phyloP scores from a whole-genome alignment of 2,888 invertebrate species.

The Pyrgus malvae region DNA sequence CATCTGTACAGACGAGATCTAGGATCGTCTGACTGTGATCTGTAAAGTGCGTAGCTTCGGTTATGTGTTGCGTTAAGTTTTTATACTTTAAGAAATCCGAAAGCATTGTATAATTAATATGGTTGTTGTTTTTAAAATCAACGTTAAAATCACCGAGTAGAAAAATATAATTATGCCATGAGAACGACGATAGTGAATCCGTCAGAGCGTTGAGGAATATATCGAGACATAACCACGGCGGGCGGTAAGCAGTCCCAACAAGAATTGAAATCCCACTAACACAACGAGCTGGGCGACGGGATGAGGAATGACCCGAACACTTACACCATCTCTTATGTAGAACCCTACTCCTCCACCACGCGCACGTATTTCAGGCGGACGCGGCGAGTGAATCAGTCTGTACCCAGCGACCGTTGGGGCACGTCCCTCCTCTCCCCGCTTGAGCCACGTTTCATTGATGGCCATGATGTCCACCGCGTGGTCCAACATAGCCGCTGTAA shows the following conservation, averaged over 20 bases:
- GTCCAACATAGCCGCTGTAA: no score
- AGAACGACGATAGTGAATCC: slow-evolving; percentile 22
- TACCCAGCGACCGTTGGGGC: slow-evolving; percentile 21
- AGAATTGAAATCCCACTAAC: slow-evolving; percentile 11
- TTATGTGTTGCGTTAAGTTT: no score
- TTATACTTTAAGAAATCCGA: no score
- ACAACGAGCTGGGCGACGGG: slow-evolving; percentile 11
- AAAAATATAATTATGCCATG: slow-evolving; percentile 20
- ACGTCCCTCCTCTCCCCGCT: slow-evolving; percentile 17
- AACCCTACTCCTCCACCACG: slow-evolving; percentile 26
- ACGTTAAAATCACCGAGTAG: slow-evolving; percentile 29
- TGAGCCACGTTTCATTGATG: no score
- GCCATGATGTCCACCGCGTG: no score
- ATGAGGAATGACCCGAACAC: not conserved
- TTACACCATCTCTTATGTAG: slow-evolving; percentile 1
- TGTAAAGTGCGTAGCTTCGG: no score
- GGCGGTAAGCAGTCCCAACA: slow-evolving; percentile 3
- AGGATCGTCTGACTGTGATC: no score
- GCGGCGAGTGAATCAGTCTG: slow-evolving; percentile 9
- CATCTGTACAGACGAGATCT: no score
- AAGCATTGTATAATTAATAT: no score
- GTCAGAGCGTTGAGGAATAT: slow-evolving; percentile 28
- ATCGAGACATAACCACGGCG: slow-evolving; percentile 28
- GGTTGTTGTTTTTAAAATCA: slow-evolving; percentile 4
- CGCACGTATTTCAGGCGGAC: not conserved